A percentile compares a stretch with the other conserved stretches of the same genome.
phyloP scores from a whole-genome alignment of 2,797 vertebrate species.

The Synaphobranchus kaupii region DNA sequence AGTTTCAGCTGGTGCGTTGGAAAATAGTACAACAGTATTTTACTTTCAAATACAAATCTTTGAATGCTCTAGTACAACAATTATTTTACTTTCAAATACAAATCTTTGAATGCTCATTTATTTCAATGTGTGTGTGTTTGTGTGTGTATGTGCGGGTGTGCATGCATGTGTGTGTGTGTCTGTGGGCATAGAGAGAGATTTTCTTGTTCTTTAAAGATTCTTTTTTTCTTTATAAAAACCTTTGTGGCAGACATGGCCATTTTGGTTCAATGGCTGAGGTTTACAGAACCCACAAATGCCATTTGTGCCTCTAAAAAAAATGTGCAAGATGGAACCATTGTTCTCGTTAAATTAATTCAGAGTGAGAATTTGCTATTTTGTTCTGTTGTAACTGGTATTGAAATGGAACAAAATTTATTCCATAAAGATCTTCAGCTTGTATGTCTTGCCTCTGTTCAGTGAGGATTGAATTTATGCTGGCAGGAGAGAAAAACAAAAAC shows the following conservation, averaged over 20 bases:
- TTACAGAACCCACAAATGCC: background rate
- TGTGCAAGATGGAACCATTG: background rate
- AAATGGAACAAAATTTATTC: background rate
- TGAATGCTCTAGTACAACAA: too few species aligned
- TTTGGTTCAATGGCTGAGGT: background rate
- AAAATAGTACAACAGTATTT: background rate
- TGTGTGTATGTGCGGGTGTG: background rate
- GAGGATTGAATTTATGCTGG: background rate
- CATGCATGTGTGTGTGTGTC: background rate
- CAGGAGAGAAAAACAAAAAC: too few species aligned
- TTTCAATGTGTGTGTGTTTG: background rate
- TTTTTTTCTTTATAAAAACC: background rate
- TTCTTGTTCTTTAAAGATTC: conserved; percentile 6
- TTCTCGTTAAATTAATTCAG: background rate
- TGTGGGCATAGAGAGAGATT: background rate
- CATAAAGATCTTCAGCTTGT: background rate
- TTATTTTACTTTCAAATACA: background rate
- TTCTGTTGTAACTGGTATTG: background rate
- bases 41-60: background rate
- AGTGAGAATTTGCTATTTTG: background rate
- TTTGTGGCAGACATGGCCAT: background rate
- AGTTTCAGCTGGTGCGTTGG: conserved; percentile 19
- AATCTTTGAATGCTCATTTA: background rate
- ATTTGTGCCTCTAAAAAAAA: background rate
- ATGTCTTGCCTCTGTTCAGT: background rate